Conservation (phyloP, 2,888 invertebrate genomes). For the Orchesellides sinensis region DNA sequence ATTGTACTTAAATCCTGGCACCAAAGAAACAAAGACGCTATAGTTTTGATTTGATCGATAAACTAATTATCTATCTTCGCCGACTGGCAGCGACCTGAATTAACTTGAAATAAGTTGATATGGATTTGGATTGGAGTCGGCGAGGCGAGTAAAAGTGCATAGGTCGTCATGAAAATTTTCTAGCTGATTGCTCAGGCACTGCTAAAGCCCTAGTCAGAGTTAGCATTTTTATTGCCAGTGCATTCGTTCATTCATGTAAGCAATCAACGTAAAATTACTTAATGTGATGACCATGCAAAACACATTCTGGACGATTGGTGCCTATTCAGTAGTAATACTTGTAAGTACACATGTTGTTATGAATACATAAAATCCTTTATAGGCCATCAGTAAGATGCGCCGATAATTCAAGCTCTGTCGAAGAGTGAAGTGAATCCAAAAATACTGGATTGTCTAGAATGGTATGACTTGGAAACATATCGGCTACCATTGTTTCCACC, state of each 20-base stretch:
- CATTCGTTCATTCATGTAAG: background rate
- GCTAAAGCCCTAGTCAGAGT: background rate
- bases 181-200: constrained; percentile 19
- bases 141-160: background rate
- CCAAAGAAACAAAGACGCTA: background rate
- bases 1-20: background rate
- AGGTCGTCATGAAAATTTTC: constrained; percentile 13
- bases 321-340: background rate
- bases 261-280: background rate
- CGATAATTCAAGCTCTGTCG: background rate
- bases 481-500: background rate
- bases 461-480: background rate
- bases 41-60: background rate
- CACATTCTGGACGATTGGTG: no score
- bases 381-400: background rate
- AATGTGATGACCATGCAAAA: constrained; percentile 10
- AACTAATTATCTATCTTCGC: background rate
- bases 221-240: background rate
- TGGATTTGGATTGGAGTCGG: background rate
- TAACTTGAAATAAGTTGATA: background rate
- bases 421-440: no score
- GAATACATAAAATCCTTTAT: background rate
- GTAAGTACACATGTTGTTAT: background rate
- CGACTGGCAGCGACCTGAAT: background rate
- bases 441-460: no score